Base-by-base conservation (phyloP, 2,888 invertebrate species). In the Xylota segnis region DNA sequence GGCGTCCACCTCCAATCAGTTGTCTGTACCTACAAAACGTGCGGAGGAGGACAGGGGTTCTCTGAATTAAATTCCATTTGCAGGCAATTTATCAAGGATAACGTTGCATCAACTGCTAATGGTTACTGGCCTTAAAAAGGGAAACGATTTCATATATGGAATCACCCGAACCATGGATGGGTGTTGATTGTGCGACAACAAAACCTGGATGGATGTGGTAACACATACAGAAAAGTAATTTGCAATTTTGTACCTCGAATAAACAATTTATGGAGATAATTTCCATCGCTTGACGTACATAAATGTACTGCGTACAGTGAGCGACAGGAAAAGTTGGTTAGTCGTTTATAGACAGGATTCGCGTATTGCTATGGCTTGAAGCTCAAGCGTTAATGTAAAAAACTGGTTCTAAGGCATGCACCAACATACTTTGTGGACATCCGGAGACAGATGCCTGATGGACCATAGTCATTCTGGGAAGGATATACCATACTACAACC, bases 21-120 rank as follows among this genome's bases (percentile, higher is more conserved):
- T 10, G n/a, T 5, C 16, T 12, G n/a, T 27, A 12, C 27, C n/a
- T n/a, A n/a, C n/a, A n/a, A 23, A 23, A 23, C 3, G 3, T 23
- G 23, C 5, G 50, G 50, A 12, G 23, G n/a, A 27, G 27, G 52
- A 27, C n/a, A 10, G n/a, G n/a, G 23, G 50, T 50, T 50, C 50
- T 23, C 52, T 52, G 12, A 52, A 52, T 52, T n/a, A 27, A 27
- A 52, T 52, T 52, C 27, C 10, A 52, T 52, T 18, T 5, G 12
- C 52, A 6, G 27, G n/a, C 27, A 10, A 5, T 10, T 50, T 50
- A 18, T 23, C 18, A 18, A 27, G 52, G 27, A 52, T 52, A 52
- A 52, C 27, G 27, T 2, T 12, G 18, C 18, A 4, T 23, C 23
- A n/a, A 3, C 23, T 23, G 23, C 2, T 23, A 27, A 27, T 52